Percentiles rank a stretch among this genome's conserved stretches.
Evolutionary conservation across 2,113 vertebrate species (phyloP).

Genomic region (Carassius auratus): DNA sequence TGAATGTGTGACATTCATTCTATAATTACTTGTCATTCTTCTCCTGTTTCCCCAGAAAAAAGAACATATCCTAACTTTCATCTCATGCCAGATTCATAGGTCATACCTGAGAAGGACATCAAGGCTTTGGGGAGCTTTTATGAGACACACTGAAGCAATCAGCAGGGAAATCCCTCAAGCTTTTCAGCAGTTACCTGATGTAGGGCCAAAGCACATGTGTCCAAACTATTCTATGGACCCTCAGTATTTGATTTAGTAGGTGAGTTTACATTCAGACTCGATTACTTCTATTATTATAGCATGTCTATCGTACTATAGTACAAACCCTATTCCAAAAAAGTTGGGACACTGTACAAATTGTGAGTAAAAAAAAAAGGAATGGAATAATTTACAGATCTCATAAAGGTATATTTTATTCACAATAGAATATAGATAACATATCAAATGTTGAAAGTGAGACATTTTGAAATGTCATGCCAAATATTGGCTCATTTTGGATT

Average conservation of each 20-base stretch:
- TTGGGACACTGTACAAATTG: too few relatives aligned
- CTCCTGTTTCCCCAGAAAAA: neutral
- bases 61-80: slow-evolving; percentile 3
- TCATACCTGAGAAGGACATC: slow-evolving; percentile 33
- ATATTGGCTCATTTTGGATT: too few relatives aligned
- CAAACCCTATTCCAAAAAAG: too few relatives aligned
- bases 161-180: slow-evolving; percentile 16
- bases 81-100: slow-evolving; percentile 37
- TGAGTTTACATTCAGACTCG: neutral
- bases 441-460: too few relatives aligned
- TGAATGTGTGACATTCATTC: neutral
- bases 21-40: neutral
- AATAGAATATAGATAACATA: too few relatives aligned
- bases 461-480: too few relatives aligned
- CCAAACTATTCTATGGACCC: neutral
- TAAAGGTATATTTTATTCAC: too few relatives aligned
- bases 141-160: slow-evolving; percentile 40
- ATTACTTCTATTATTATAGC: neutral
- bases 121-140: slow-evolving; percentile 24
- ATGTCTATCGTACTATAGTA: neutral
- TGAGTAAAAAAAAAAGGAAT: too few relatives aligned
- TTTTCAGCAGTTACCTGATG: slow-evolving; percentile 35
- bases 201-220: neutral
- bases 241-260: neutral
- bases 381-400: too few relatives aligned